phyloP scores from a whole-genome alignment of 2,797 vertebrate species.

The Benthosema pterotum region DNA sequence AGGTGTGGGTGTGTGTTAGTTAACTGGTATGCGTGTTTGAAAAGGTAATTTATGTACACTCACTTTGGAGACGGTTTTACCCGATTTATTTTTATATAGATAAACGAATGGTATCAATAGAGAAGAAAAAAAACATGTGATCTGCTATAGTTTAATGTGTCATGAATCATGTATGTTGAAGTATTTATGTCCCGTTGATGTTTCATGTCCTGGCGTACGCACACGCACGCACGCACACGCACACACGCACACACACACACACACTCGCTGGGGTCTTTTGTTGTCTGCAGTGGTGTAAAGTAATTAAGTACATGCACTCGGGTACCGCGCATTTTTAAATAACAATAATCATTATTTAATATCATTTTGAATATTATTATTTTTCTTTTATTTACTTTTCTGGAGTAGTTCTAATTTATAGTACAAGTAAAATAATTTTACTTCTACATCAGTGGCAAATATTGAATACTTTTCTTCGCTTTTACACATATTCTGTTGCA shows the following conservation, averaged over 20 bases:
- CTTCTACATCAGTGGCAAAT: no score
- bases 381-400: no score
- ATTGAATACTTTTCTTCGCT: no score
- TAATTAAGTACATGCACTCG: background rate
- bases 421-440: no score
- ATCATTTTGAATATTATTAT: no score
- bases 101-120: conserved; percentile 66
- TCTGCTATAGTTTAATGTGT: conserved; percentile 67
- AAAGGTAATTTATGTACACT: conserved; percentile 61
- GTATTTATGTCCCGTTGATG: conserved; percentile 40
- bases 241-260: conserved; percentile 34
- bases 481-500: no score
- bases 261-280: conserved; percentile 5
- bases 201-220: conserved; percentile 50
- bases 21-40: conserved; percentile 32
- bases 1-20: no score
- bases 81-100: conserved; percentile 83
- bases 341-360: no score
- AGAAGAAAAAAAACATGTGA: conserved; percentile 48
- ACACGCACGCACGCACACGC: conserved; percentile 5
- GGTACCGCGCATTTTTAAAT: background rate
- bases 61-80: conserved; percentile 68
- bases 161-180: conserved; percentile 53
- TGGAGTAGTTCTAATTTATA: no score
- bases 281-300: background rate